phyloP scores from a whole-genome alignment of 1,140 invertebrate species.

The Zaprionus ornatus region DNA sequence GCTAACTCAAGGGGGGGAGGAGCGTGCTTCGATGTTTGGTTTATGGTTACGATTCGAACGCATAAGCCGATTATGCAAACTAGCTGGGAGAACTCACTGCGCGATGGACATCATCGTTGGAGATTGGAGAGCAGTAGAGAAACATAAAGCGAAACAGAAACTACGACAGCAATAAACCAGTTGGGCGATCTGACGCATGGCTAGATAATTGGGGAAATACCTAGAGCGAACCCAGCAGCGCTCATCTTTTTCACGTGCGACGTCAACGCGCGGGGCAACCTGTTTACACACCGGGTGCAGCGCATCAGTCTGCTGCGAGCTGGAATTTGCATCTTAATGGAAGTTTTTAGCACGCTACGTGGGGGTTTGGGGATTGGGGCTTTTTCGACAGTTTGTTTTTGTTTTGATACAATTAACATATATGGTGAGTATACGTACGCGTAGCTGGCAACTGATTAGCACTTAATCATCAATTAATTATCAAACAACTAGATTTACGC shows the following conservation, averaged over 20 bases:
- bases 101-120: too few relatives aligned
- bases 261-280: neutral
- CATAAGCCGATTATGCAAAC: slow-evolving; percentile 46
- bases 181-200: slow-evolving; percentile 36
- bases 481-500: neutral
- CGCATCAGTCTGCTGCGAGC: neutral
- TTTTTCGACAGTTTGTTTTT: neutral
- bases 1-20: neutral
- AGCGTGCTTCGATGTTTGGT: slow-evolving; percentile 55
- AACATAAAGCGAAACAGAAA: neutral
- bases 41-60: slow-evolving; percentile 34
- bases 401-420: slow-evolving; percentile 1
- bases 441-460: neutral
- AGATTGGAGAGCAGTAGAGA: neutral
- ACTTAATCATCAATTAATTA: neutral
- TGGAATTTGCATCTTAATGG: slow-evolving; percentile 1
- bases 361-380: neutral
- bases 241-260: neutral
- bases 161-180: slow-evolving; percentile 11
- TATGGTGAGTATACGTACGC: neutral
- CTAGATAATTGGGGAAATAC: slow-evolving; percentile 54
- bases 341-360: neutral
- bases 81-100: neutral
- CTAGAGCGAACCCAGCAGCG: slow-evolving; percentile 5
- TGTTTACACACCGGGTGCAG: neutral